Evolutionary conservation across 2,113 vertebrate genomes (phyloP), one percentile per base, ranked within the genome.

Genomic region (Antigone vipio): DNA sequence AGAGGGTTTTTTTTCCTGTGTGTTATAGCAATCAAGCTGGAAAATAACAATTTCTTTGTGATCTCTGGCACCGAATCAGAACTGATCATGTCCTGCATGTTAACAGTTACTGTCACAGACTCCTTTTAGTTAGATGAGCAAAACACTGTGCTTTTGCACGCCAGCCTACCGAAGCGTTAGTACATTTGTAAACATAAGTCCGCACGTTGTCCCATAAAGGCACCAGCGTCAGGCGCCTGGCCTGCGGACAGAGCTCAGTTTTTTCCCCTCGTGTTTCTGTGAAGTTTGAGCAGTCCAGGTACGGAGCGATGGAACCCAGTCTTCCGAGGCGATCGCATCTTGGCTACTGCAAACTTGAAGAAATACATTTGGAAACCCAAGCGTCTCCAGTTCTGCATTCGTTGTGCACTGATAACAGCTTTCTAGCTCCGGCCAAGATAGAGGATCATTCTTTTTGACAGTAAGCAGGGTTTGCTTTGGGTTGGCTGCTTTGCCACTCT

Each of bases 141-240:
- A 58, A 64, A 76, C 50, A 11, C 5, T 19, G 38, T 35, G 74
- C 38, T 74, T 69, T 74, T 59, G 14, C 5, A 4, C 19, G 68
- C 18, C 64, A 66, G 52, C n/a, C 35, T 32, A 6, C 21, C 32
- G 45, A 30, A 45, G 18, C 7, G 23, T 20, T 12, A n/a, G 27
- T 2, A 4, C 3, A 5, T 42, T 7, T 15, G 62, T 45, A 23
- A 88, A n/a, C 14, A 12, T 2, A 6, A 45, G 56, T 38, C 7
- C 34, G 3, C 0, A 1, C 42, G 42, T 6, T 26, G 16, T 26
- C 26, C 49, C 58, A 0, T 14, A 4, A 38, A 44, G 9, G 34
- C 26, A 18, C 7, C 15, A 22, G 62, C 74, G 30, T 2, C 18
- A 6, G 26, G 27, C 5, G 32, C 11, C 9, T 18, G 27, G 8